Evolutionary conservation across 1,140 invertebrate genomes (phyloP), one percentile per base, ranked within the genome.

Genomic region (Riptortus pedestris): DNA sequence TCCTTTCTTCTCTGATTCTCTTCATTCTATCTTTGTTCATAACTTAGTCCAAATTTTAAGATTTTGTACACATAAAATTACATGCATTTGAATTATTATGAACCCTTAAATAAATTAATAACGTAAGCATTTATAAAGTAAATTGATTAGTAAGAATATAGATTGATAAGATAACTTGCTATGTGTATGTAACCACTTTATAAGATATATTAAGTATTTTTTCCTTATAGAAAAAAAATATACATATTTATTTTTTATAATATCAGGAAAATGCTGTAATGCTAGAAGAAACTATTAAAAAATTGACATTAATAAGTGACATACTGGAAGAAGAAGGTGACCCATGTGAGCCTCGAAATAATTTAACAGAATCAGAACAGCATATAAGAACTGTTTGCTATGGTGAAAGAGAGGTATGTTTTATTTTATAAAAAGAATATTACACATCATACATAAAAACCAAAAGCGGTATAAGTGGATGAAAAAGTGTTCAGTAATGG

Each of bases 181-280:
- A n/a, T n/a, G n/a, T n/a, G n/a, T n/a, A n/a, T n/a, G n/a, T n/a
- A n/a, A n/a, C n/a, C n/a, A n/a, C n/a, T n/a, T n/a, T n/a, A n/a
- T n/a, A n/a, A n/a, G n/a, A n/a, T n/a, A n/a, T n/a, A n/a, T n/a
- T n/a, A n/a, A n/a, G n/a, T n/a, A n/a, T n/a, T n/a, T n/a, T n/a
- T n/a, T n/a, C n/a, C n/a, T n/a, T n/a, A n/a, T n/a, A n/a, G n/a
- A n/a, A n/a, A n/a, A n/a, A n/a, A n/a, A n/a, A n/a, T n/a, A n/a
- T n/a, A n/a, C n/a, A n/a, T n/a, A n/a, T n/a, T n/a, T n/a, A n/a
- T n/a, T n/a, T n/a, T n/a, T n/a, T n/a, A n/a, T n/a, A n/a, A n/a
- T n/a, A 7, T 14, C 22, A 55, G 51, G 51, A 55, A 26, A 55
- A 55, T 24, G 51, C 51, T 7, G 51, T 55, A 24, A 18, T 55